Conservation (phyloP, 2,113 vertebrate genomes). For the Coracopsis vasa region DNA sequence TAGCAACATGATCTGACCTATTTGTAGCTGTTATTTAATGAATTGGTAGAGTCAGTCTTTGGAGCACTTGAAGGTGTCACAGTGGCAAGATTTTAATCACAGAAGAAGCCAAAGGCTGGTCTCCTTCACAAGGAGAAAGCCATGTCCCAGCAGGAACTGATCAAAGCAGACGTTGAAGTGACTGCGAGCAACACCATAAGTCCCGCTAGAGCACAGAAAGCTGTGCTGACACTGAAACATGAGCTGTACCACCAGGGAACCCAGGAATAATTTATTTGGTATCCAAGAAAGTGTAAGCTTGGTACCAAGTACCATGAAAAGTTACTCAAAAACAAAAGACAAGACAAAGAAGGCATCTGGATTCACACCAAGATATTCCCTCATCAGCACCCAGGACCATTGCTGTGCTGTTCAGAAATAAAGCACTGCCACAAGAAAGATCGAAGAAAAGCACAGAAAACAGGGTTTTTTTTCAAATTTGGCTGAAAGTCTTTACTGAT, state of each 20-base stretch:
- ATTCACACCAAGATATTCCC: not conserved
- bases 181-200: rapidly evolving
- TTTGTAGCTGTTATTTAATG: not conserved
- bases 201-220: not conserved
- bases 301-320: not conserved
- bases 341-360: not conserved
- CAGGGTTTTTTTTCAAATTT: not conserved
- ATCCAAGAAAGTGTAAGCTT: not conserved
- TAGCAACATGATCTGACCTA: not conserved
- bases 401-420: not conserved
- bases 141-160: not conserved
- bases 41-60: not conserved
- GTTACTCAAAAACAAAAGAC: not conserved
- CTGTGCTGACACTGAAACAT: not conserved
- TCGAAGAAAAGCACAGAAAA: not conserved
- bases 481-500: not conserved
- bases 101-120: not conserved
- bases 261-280: not conserved
- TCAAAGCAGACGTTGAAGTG: rapidly evolving
- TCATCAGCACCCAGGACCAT: not conserved
- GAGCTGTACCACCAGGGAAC: not conserved
- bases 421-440: not conserved
- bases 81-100: not conserved
- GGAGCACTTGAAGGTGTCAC: not conserved
- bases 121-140: not conserved